Conservation (phyloP, 2,113 vertebrate genomes). For the Pagrus major region DNA sequence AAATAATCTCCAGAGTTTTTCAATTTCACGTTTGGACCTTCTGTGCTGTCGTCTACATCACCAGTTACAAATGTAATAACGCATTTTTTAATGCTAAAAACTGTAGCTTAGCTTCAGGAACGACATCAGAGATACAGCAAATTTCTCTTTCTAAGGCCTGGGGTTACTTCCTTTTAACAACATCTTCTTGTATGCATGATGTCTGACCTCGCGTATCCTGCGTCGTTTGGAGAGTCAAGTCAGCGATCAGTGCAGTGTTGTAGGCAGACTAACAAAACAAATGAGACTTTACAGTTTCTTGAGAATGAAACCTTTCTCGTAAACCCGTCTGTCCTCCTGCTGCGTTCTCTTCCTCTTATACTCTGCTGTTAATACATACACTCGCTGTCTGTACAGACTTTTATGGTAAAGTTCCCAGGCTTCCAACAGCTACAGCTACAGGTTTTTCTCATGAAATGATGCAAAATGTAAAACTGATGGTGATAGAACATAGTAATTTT, state of each 20-base stretch:
- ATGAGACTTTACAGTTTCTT: slow-evolving; percentile 65
- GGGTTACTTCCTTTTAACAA: no score
- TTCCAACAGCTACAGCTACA: slow-evolving; percentile 39
- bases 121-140: not conserved
- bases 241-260: slow-evolving; percentile 91
- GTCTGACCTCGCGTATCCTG: no score
- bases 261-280: slow-evolving; percentile 75
- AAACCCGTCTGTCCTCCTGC: slow-evolving; percentile 48
- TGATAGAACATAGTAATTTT: slow-evolving; percentile 64
- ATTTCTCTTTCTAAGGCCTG: no score
- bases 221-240: no score
- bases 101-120: not conserved
- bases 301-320: slow-evolving; percentile 70
- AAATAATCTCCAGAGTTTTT: not conserved
- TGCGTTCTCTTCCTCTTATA: not conserved
- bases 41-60: not conserved
- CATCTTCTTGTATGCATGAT: no score
- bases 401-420: slow-evolving; percentile 14
- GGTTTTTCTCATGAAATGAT: slow-evolving; percentile 58
- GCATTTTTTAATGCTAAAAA: not conserved
- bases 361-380: slow-evolving; percentile 75
- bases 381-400: slow-evolving; percentile 36
- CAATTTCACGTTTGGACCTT: not conserved
- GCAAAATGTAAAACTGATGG: slow-evolving; percentile 70
- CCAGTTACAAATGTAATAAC: not conserved